These are phyloP conservation scores for Agrilus planipennis DNA, from an alignment of 1,140 invertebrate species.

Conservation along the genomic window DNA sequence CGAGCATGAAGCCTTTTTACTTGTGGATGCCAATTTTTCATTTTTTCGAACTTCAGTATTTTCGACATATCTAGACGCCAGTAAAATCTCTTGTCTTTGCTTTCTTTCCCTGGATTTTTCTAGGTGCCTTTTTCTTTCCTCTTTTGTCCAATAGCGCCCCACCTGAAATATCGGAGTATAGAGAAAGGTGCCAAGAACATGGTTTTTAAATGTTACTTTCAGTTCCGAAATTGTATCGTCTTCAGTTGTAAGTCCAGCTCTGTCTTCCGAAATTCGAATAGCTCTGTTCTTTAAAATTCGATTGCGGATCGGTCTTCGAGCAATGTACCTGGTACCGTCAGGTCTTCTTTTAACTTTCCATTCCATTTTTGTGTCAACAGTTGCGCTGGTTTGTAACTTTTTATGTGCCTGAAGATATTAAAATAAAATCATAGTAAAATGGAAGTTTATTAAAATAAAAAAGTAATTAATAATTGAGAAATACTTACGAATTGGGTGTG, in stretches of 20 bases:
- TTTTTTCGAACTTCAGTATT: conserved; percentile 15
- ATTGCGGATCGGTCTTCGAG: conserved; percentile 55
- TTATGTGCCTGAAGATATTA: conserved; percentile 1
- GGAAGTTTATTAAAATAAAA: not conserved
- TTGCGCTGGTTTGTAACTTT: conserved; percentile 19
- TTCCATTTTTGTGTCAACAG: conserved; percentile 46
- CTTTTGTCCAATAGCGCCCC: conserved; percentile 70
- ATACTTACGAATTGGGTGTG: conserved; percentile 42
- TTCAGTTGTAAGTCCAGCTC: conserved; percentile 64
- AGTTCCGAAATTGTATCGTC: conserved; percentile 73
- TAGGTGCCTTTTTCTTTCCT: conserved; percentile 63
- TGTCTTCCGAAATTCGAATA: conserved; percentile 53
- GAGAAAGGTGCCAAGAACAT: conserved; percentile 2
- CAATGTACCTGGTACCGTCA: conserved; percentile 70
- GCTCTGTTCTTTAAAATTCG: conserved; percentile 57
- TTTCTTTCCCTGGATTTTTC: conserved; percentile 56
- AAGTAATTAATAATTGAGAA: no score
- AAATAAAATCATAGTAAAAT: not conserved
- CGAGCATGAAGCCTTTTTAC: conserved; percentile 29
- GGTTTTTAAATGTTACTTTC: conserved; percentile 39
- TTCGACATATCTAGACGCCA: conserved; percentile 21
- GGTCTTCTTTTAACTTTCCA: conserved; percentile 71
- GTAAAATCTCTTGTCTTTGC: conserved; percentile 38
- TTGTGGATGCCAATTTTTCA: conserved; percentile 15
- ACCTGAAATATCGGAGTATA: conserved; percentile 33